Percentiles rank a stretch among this genome's conserved stretches.
Evolutionary conservation across 2,797 vertebrate genomes (phyloP).

Genomic region (Sebastes hopkinsi): DNA sequence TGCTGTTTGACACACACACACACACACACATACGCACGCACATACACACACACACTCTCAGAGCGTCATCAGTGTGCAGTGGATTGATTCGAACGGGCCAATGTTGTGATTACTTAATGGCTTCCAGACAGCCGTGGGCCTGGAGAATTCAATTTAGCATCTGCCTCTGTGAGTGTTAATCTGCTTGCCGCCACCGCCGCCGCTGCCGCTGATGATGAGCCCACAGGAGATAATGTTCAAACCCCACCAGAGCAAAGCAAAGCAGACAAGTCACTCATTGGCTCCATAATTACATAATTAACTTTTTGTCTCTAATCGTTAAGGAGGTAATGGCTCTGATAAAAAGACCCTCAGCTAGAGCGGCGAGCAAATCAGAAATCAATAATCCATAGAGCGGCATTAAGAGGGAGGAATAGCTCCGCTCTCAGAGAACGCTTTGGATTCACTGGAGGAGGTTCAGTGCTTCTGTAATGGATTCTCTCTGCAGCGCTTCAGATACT

Average conservation of each 20-base stretch:
- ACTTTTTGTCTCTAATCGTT: conserved; percentile 98
- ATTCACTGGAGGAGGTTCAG: conserved; percentile 57
- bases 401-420: conserved; percentile 62
- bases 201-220: conserved; percentile 88
- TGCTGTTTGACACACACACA: neutral
- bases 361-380: conserved; percentile 95
- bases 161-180: conserved; percentile 90
- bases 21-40: neutral
- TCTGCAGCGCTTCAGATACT: neutral
- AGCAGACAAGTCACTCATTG: conserved; percentile 95
- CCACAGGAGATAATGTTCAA: conserved; percentile 91
- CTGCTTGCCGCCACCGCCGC: conserved; percentile 86
- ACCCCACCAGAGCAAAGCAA: conserved; percentile 92
- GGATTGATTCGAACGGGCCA: conserved; percentile 89
- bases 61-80: conserved; percentile 44
- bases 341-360: conserved; percentile 91
- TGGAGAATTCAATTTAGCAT: conserved; percentile 93
- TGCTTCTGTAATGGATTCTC: neutral
- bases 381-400: conserved; percentile 95
- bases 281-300: conserved; percentile 98
- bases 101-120: conserved; percentile 93
- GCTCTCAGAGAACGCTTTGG: conserved; percentile 60
- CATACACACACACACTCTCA: neutral
- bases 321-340: conserved; percentile 95
- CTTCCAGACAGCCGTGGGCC: conserved; percentile 89